Evolutionary conservation across 2,888 invertebrate species (phyloP).

Genomic region (Ennomos quercinarius): DNA sequence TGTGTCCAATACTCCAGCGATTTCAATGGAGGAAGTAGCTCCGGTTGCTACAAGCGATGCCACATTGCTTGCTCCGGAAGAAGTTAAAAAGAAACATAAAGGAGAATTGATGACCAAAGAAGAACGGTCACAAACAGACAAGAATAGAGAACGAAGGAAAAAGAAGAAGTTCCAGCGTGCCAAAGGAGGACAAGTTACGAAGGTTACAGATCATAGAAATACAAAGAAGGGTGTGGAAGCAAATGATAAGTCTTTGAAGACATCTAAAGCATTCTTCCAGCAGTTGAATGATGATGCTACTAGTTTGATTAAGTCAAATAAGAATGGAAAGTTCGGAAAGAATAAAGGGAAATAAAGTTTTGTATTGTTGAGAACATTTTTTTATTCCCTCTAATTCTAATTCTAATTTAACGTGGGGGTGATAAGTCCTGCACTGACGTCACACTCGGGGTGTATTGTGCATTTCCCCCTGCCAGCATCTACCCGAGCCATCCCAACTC

Average conservation of each 20-base stretch:
- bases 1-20: slow-evolving; percentile 95
- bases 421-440: too few relatives aligned
- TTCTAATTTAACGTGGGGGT: too few relatives aligned
- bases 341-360: slow-evolving; percentile 63
- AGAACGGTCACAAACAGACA: slow-evolving; percentile 94
- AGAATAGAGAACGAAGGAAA: slow-evolving; percentile 93
- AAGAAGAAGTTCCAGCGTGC: slow-evolving; percentile 92
- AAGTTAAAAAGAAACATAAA: slow-evolving; percentile 88
- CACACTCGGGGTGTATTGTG: too few relatives aligned
- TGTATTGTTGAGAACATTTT: slow-evolving; percentile 28
- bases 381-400: slow-evolving; percentile 17
- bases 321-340: slow-evolving; percentile 68
- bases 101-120: slow-evolving; percentile 88
- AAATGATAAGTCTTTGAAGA: slow-evolving; percentile 86
- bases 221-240: slow-evolving; percentile 85
- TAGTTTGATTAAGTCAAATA: slow-evolving; percentile 67
- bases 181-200: slow-evolving; percentile 66
- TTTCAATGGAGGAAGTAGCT: slow-evolving; percentile 98
- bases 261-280: slow-evolving; percentile 93
- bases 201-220: slow-evolving; percentile 81
- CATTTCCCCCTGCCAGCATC: too few relatives aligned
- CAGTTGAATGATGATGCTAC: slow-evolving; percentile 91
- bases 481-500: too few relatives aligned
- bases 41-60: slow-evolving; percentile 95
- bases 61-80: slow-evolving; percentile 95